Percentiles rank a stretch among this genome's conserved stretches.
Conservation (phyloP, 1,140 invertebrate genomes). For the Diachasmimorpha longicaudata region DNA sequence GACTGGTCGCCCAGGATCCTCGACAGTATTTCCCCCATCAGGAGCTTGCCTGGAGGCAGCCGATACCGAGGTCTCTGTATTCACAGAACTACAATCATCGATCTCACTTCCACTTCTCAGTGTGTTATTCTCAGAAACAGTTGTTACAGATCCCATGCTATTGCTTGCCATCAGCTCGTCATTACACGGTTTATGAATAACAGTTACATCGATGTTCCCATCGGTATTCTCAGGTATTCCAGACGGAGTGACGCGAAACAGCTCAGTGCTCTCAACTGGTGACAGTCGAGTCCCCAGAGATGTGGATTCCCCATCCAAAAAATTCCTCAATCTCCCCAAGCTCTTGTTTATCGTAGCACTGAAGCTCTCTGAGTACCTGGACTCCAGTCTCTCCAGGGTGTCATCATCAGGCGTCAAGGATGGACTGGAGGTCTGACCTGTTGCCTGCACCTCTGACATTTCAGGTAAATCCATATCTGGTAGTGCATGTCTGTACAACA, state of each 20-base stretch:
- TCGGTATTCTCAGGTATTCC: constrained; percentile 43
- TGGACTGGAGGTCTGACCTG: constrained; percentile 13
- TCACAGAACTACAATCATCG: constrained; percentile 35
- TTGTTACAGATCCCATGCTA: constrained; percentile 42
- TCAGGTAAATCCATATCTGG: constrained; percentile 40
- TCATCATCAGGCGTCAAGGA: constrained; percentile 42
- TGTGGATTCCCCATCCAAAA: constrained; percentile 33
- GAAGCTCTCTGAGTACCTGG: constrained; percentile 48
- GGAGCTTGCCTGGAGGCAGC: constrained; percentile 55
- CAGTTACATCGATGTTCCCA: constrained; percentile 41
- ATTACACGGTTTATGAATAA: constrained; percentile 39
- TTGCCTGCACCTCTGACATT: constrained; percentile 38
- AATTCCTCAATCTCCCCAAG: constrained; percentile 39
- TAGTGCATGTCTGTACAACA: constrained; percentile 52
- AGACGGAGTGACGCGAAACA: constrained; percentile 38
- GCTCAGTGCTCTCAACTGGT: constrained; percentile 26
- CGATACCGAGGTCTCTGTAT: constrained; percentile 43
- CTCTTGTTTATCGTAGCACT: constrained; percentile 38
- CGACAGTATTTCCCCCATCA: constrained; percentile 55
- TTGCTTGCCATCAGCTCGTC: constrained; percentile 40
- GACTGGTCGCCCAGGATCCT: constrained; percentile 37
- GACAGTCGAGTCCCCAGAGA: constrained; percentile 3
- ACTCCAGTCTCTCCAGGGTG: constrained; percentile 47
- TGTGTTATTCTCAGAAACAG: constrained; percentile 39
- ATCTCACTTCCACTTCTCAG: constrained; percentile 33